phyloP scores from a whole-genome alignment of 2,113 vertebrate species.

The Pachycephala philippinensis region DNA sequence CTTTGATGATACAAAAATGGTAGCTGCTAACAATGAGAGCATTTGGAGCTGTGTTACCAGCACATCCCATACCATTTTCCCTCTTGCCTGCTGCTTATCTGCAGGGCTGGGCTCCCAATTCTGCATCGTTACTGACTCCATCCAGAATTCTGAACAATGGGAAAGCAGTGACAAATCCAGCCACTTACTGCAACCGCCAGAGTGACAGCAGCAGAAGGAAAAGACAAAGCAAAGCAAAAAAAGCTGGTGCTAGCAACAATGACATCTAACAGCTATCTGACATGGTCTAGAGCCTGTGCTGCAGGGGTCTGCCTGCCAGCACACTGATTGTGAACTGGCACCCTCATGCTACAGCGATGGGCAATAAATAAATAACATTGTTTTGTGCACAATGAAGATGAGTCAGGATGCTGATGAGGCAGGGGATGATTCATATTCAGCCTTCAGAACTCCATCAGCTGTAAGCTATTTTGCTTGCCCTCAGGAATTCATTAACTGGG shows the following conservation, averaged over 20 bases:
- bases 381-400: conserved; percentile 66
- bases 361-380: conserved; percentile 42
- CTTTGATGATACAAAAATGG: not conserved
- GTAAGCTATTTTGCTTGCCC: conserved; percentile 39
- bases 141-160: not conserved
- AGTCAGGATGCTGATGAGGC: conserved; percentile 57
- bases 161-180: not conserved
- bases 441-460: conserved; percentile 28
- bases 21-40: not conserved
- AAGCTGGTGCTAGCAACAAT: not conserved
- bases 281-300: not conserved
- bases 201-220: not conserved
- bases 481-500: conserved; percentile 32
- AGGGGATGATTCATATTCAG: conserved; percentile 45
- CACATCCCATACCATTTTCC: not conserved
- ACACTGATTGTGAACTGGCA: not conserved
- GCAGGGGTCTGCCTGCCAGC: not conserved
- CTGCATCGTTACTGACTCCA: not conserved
- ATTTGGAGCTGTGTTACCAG: not conserved
- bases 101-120: not conserved
- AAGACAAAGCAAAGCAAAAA: not conserved
- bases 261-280: not conserved
- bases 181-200: not conserved
- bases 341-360: not conserved
- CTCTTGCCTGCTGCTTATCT: not conserved